Percentiles rank a stretch among this genome's conserved stretches.
These are phyloP conservation scores for Haliaeetus leucogaster DNA, from an alignment of 2,113 vertebrate genomes.

Conservation along the genomic window DNA sequence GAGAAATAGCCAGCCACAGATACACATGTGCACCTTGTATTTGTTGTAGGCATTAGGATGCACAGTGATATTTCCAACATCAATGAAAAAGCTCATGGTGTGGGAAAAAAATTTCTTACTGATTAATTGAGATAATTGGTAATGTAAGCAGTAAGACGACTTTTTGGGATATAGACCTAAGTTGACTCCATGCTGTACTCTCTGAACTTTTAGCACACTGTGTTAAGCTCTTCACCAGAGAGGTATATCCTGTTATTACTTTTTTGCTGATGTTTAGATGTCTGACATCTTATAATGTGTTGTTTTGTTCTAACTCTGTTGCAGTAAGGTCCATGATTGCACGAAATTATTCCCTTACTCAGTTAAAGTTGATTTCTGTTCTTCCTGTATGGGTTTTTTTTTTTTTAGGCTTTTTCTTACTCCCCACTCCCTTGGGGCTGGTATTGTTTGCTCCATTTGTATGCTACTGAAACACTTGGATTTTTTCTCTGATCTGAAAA, in stretches of 20 bases:
- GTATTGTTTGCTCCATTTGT: conserved; percentile 19
- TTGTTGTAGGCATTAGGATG: neutral
- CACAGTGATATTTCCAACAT: neutral
- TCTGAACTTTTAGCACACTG: neutral
- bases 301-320: neutral
- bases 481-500: neutral
- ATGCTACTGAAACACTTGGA: neutral
- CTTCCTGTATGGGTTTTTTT: neutral
- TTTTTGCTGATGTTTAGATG: neutral
- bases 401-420: neutral
- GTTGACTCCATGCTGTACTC: neutral
- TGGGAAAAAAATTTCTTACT: neutral
- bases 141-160: neutral
- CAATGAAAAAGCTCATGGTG: neutral
- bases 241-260: neutral
- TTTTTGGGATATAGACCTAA: neutral
- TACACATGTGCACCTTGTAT: neutral
- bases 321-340: neutral
- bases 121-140: neutral
- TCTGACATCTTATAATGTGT: neutral
- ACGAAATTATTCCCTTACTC: conserved; percentile 9
- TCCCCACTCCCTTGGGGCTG: neutral
- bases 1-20: neutral
- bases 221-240: neutral
- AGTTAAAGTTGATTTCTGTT: neutral